Evolutionary conservation across 2,113 vertebrate species (phyloP).

Genomic region (Antennarius striatus): DNA sequence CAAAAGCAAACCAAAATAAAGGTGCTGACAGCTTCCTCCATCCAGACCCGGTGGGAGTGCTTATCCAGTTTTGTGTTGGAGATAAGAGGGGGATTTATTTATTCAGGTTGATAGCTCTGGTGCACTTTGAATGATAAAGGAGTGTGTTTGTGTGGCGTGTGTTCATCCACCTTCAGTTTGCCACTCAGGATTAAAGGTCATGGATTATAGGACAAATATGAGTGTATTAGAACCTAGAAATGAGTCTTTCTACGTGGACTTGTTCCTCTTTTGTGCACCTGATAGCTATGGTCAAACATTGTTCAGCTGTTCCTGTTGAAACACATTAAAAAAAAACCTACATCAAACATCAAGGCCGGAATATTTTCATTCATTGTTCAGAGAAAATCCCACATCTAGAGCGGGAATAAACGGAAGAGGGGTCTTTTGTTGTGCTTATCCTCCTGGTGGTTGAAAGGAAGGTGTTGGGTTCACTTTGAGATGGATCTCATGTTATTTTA

Average conservation of each 20-base stretch:
- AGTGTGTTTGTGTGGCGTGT: conserved; percentile 36
- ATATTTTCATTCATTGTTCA: conserved; percentile 67
- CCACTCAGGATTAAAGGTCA: conserved; percentile 74
- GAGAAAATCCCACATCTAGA: conserved; percentile 44
- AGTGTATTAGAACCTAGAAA: conserved; percentile 38
- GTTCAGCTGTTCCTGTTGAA: conserved; percentile 34
- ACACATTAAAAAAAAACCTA: conserved; percentile 23
- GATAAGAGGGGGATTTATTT: conserved; percentile 75
- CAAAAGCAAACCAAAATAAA: conserved; percentile 69
- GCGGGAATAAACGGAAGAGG: conserved; percentile 44
- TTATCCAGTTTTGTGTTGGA: conserved; percentile 63
- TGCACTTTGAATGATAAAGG: conserved; percentile 67
- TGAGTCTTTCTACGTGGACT: conserved; percentile 25
- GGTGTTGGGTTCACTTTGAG: conserved; percentile 49
- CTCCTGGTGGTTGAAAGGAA: conserved; percentile 65
- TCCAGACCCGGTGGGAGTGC: conserved; percentile 60
- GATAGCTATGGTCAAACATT: conserved; percentile 37
- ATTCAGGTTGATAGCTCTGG: conserved; percentile 70
- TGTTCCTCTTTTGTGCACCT: conserved; percentile 33
- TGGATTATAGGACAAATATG: conserved; percentile 46
- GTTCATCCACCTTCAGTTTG: conserved; percentile 42
- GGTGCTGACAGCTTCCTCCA: conserved; percentile 74
- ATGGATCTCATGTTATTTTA: conserved; percentile 53
- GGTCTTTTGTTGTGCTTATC: conserved; percentile 67
- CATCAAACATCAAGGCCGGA: conserved; percentile 55